Conservation (phyloP, 2,888 invertebrate genomes). For the Tenthredo mesomela region DNA sequence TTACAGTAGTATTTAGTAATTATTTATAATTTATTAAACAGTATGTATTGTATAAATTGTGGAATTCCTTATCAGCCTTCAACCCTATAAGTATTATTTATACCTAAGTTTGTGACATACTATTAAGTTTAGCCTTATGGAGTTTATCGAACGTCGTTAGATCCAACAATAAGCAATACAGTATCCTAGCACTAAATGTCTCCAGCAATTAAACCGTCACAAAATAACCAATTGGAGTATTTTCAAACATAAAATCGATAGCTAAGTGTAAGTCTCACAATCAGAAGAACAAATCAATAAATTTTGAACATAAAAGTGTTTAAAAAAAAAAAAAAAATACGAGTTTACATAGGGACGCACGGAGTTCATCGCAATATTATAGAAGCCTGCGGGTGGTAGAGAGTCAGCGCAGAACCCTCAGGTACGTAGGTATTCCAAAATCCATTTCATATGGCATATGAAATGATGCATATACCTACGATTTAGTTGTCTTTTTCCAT, state of each 20-base stretch:
- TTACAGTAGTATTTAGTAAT: constrained; percentile 58
- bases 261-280: no score
- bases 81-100: background rate
- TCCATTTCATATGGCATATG: no score
- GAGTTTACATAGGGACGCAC: no score
- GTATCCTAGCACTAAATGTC: background rate
- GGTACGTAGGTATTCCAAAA: no score
- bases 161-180: background rate
- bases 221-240: background rate
- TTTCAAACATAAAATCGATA: background rate
- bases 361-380: no score
- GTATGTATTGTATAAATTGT: constrained; percentile 49
- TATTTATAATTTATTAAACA: constrained; percentile 61
- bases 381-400: no score
- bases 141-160: background rate
- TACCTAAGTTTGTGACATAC: background rate
- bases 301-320: background rate
- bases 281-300: no score
- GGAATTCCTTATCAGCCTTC: background rate
- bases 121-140: background rate
- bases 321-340: background rate
- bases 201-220: background rate
- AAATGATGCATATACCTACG: no score
- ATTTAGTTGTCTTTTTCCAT: background rate
- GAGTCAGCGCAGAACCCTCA: no score